Evolutionary conservation across 2,797 vertebrate species (phyloP), one percentile per base, ranked within the genome.

Genomic region (Sparus aurata): DNA sequence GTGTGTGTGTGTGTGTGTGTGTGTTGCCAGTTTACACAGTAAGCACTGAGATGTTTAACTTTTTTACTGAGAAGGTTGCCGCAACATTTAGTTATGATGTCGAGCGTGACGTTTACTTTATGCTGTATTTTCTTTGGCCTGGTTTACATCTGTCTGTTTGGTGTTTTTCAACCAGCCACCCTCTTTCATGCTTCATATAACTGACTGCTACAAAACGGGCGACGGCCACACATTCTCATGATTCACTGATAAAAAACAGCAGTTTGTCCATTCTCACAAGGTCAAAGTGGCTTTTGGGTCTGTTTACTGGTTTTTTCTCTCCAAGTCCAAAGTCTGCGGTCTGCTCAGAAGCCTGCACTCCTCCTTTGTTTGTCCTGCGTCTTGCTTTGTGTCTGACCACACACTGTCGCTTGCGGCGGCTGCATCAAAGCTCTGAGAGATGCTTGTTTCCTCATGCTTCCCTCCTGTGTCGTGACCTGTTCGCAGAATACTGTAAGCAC

Each of bases 321-420:
- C 30, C 62, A 69, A 77, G 79, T 82, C 77, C 87, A 87, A 84
- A 77, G 85, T 90, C 67, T 78, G n/a, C 50, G 5, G 46, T 34
- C 34, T 8, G 18, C 49, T 61, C 65, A 59, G 60, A 85, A 61
- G 67, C 12, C 30, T 47, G 8, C 52, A 53, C 60, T 73, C 71
- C 67, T 69, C 15, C 34, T 64, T n/a, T 77, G 38, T 82, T 77
- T 66, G 63, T 64, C 53, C 69, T 30, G 46, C 3, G 27, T 76
- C 55, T 75, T 59, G 41, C 30, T 69, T 45, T 58, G 23, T 74
- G 50, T 75, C 76, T 72, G 59, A 75, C 61, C 50, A 16, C 12
- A 69, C 59, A 41, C 58, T 66, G 34, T 17, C 41, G 54, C 30
- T 16, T 67, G 3, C 20, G 0, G 41, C 18, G 30, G 62, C 18